These are phyloP conservation scores for Rhopilema esculentum DNA, from an alignment of 30 jellyfish, hydroid and myxozoan genomes.

Conservation along the genomic window DNA sequence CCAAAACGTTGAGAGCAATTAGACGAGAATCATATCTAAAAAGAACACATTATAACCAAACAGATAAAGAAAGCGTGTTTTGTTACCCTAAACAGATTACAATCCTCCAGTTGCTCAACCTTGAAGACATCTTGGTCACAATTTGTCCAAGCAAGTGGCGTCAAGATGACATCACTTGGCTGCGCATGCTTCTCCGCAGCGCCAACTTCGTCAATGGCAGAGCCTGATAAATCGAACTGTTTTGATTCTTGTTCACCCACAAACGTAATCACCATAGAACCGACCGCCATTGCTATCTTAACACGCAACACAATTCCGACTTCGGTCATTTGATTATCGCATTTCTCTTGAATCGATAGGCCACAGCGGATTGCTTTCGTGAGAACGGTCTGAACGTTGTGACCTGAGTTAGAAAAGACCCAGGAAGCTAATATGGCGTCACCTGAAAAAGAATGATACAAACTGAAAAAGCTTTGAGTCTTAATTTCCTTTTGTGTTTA, in stretches of 20 bases:
- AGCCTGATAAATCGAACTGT: conserved; percentile 88
- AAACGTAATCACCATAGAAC: conserved; percentile 87
- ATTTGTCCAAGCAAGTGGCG: conserved; percentile 89
- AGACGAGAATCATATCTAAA: no score
- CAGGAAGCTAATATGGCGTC: conserved; percentile 95
- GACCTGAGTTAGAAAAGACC: conserved; percentile 86
- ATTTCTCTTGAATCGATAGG: conserved; percentile 77
- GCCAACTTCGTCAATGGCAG: conserved; percentile 96
- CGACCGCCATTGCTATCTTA: conserved; percentile 92
- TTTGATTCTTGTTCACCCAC: conserved; percentile 83
- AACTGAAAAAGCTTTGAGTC: neutral
- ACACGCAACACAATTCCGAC: conserved; percentile 91
- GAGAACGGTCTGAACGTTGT: conserved; percentile 80
- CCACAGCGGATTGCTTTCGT: conserved; percentile 86
- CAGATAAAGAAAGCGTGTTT: neutral
- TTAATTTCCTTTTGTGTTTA: neutral
- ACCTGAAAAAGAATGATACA: no score
- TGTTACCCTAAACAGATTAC: conserved; percentile 56
- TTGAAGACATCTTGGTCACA: conserved; percentile 83
- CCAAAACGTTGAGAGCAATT: no score
- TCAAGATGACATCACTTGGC: conserved; percentile 87
- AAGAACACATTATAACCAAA: no score
- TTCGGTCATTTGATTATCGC: conserved; percentile 88
- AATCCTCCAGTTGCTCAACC: conserved; percentile 65
- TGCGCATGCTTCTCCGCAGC: conserved; percentile 91